Evolutionary conservation across 2,113 vertebrate species (phyloP), one percentile per base, ranked within the genome.

Genomic region (Progne subis): DNA sequence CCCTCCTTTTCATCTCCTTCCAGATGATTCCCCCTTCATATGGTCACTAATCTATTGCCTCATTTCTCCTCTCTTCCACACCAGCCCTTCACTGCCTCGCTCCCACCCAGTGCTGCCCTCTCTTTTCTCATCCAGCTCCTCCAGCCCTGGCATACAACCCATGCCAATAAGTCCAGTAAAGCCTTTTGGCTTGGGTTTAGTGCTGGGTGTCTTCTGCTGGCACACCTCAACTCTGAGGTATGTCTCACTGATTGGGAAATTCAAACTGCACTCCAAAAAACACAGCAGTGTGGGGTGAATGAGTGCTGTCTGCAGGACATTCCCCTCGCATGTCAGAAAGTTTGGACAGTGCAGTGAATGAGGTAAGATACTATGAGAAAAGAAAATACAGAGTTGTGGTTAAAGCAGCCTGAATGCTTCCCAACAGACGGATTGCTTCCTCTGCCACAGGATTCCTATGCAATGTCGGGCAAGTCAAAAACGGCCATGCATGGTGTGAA

Each of bases 381-480:
- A 88, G 21, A 90, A 95, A 90, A 94, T 49, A 69, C 0, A 90
- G 43, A 5, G 4, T 11, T 93, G 90, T 46, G 82, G 90, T 88
- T 90, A 57, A 32, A 86, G 82, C 63, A 77, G 57, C 14, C 67
- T 60, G 82, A 93, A 57, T 8, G 37, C 79, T 86, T 79, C 94
- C 82, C 82, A 64, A 55, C 70, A 69, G 88, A 69, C 29, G 9
- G 50, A 70, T 21, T 64, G 92, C 67, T 88, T 80, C 82, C 79
- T 76, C 92, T 82, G 79, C 79, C 95, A 90, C 90, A 37, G 56
- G 80, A 93, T 28, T 91, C 70, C 95, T 79, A 2, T 32, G 87
- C 31, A n/a, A 23, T 28, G 70, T 4, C 41, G 70, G 65, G 82
- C 84, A 94, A 91, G 74, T 56, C 78, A 94, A 94, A 79, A 94